A percentile compares a stretch with the other conserved stretches of the same genome.
phyloP scores from a whole-genome alignment of 2,888 invertebrate genomes.

The Glyphotaelius pellucidus region DNA sequence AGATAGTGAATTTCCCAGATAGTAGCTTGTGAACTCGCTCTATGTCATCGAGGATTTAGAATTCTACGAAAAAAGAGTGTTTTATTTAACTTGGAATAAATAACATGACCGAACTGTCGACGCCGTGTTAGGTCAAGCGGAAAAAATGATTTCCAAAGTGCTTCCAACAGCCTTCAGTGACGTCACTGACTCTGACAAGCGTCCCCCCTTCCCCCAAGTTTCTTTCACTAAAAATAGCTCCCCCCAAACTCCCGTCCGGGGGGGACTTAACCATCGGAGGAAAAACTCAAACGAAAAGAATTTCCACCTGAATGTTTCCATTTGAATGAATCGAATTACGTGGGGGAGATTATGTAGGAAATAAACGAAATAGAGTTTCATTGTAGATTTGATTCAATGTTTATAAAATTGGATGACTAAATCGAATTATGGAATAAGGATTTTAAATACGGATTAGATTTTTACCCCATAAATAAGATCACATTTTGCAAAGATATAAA shows the following conservation, averaged over 20 bases:
- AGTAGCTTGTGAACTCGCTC: too few relatives aligned
- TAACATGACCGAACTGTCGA: conserved; percentile 27
- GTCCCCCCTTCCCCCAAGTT: not conserved
- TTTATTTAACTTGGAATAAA: not conserved
- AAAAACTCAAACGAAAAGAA: conserved; percentile 41
- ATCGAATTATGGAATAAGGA: not conserved
- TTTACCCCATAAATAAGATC: not conserved
- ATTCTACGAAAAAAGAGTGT: not conserved
- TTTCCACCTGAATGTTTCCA: conserved; percentile 58
- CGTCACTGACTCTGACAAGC: conserved; percentile 50
- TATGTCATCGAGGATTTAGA: too few relatives aligned
- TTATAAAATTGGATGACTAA: conserved; percentile 4
- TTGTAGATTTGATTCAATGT: conserved; percentile 50
- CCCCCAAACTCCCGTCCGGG: not conserved
- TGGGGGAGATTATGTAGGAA: conserved; percentile 44
- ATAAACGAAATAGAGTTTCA: conserved; percentile 48
- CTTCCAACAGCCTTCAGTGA: conserved; percentile 49
- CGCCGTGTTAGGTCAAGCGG: conserved; percentile 42
- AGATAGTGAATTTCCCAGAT: too few relatives aligned
- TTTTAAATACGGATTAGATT: not conserved
- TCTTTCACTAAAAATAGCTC: conserved; percentile 39
- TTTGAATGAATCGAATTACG: conserved; percentile 58
- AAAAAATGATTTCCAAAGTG: conserved; percentile 57
- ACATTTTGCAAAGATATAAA: not conserved
- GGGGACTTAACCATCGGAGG: not conserved